phyloP scores from a whole-genome alignment of 2,888 invertebrate genomes.

The Epinotia bilunana region DNA sequence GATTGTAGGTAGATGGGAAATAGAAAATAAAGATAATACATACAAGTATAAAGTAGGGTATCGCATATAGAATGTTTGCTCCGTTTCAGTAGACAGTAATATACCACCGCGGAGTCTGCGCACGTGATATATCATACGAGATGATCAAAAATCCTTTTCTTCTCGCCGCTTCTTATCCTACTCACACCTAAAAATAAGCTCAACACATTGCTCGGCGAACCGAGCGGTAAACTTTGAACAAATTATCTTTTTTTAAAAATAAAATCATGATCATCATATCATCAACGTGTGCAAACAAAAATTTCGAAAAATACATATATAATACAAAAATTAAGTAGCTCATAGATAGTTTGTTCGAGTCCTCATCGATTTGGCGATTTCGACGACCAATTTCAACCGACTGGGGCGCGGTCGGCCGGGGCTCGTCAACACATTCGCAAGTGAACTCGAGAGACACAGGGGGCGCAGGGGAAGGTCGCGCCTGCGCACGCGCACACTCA shows the following conservation, averaged over 20 bases:
- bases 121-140: conserved; percentile 77
- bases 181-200: conserved; percentile 83
- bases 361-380: conserved; percentile 63
- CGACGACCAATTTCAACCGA: conserved; percentile 75
- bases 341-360: conserved; percentile 81
- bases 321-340: conserved; percentile 51
- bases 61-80: conserved; percentile 72
- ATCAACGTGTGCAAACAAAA: conserved; percentile 56
- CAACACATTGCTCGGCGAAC: conserved; percentile 69
- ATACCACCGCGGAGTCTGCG: conserved; percentile 71
- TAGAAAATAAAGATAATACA: conserved; percentile 55
- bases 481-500: conserved; percentile 61
- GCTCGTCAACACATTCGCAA: conserved; percentile 27
- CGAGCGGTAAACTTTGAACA: conserved; percentile 79
- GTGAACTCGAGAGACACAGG: conserved; percentile 46
- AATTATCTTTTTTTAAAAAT: conserved; percentile 73
- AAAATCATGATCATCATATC: conserved; percentile 55
- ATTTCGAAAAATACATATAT: conserved; percentile 57
- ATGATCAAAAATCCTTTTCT: conserved; percentile 90
- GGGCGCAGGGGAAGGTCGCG: too few relatives aligned
- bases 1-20: conserved; percentile 40
- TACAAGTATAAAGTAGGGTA: conserved; percentile 57
- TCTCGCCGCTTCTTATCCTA: conserved; percentile 75
- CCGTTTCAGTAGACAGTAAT: conserved; percentile 78
- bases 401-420: conserved; percentile 32